A percentile compares a stretch with the other conserved stretches of the same genome.
phyloP scores from a whole-genome alignment of 2,888 invertebrate genomes.

The Brenthis ino region DNA sequence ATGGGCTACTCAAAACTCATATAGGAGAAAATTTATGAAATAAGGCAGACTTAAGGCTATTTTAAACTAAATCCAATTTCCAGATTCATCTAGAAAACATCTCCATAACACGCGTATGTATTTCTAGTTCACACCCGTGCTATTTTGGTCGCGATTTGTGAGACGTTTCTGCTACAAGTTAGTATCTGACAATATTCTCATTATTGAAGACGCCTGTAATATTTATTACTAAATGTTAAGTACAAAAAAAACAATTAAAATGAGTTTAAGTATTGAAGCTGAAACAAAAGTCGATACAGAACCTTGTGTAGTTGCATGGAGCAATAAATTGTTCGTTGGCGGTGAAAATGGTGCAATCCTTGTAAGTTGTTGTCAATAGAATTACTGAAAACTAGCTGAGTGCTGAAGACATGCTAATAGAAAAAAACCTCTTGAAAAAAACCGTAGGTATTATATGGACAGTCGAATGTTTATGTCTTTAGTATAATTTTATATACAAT shows the following conservation, averaged over 20 bases:
- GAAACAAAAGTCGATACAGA: constrained; percentile 65
- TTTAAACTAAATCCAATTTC: constrained; percentile 5
- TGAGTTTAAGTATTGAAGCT: constrained; percentile 61
- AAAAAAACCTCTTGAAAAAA: no score
- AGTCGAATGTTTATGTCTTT: no score
- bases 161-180: constrained; percentile 24
- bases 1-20: no score
- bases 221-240: constrained; percentile 21
- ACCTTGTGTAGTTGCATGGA: constrained; percentile 68
- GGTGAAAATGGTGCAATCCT: constrained; percentile 66
- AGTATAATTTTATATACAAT: no score
- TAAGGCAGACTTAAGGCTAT: not conserved
- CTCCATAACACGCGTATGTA: constrained; percentile 15
- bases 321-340: constrained; percentile 63
- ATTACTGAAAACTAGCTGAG: no score
- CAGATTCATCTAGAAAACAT: constrained; percentile 28
- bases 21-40: no score
- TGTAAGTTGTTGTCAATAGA: constrained; percentile 52
- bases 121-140: constrained; percentile 17
- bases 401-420: no score
- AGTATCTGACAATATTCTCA: constrained; percentile 49
- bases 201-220: constrained; percentile 41
- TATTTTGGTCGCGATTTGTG: constrained; percentile 30
- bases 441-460: no score
- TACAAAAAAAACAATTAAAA: constrained; percentile 40